Evolutionary conservation across 2,113 vertebrate genomes (phyloP).

Genomic region (Platysteira castanea): DNA sequence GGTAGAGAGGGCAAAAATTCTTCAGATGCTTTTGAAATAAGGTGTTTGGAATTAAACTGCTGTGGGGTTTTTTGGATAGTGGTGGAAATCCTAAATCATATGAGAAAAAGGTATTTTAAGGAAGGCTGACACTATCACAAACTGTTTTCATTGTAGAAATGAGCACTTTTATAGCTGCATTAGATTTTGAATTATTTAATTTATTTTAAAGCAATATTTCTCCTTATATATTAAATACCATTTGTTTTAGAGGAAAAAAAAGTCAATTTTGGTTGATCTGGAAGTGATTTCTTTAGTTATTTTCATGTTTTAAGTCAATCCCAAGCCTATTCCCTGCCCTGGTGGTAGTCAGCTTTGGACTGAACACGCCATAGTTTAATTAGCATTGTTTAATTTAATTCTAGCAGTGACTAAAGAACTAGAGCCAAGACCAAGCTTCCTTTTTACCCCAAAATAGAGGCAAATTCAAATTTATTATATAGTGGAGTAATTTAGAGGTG

Average conservation of each 20-base stretch:
- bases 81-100: neutral
- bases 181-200: neutral
- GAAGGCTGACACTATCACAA: neutral
- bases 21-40: neutral
- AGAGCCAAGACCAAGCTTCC: neutral
- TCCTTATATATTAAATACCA: neutral
- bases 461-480: neutral
- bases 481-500: neutral
- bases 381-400: neutral
- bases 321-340: neutral
- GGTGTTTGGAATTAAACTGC: neutral
- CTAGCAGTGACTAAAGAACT: neutral
- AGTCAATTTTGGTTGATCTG: neutral
- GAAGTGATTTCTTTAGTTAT: neutral
- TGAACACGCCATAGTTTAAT: neutral
- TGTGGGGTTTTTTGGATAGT: neutral
- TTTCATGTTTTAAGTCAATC: neutral
- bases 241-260: neutral
- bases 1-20: neutral
- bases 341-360: neutral
- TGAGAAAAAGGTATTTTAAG: neutral
- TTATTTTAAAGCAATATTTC: neutral
- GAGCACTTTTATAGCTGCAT: neutral
- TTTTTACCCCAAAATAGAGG: neutral
- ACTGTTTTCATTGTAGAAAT: neutral